Conservation (phyloP, 2,797 vertebrate genomes). For the Harpagifer antarcticus region DNA sequence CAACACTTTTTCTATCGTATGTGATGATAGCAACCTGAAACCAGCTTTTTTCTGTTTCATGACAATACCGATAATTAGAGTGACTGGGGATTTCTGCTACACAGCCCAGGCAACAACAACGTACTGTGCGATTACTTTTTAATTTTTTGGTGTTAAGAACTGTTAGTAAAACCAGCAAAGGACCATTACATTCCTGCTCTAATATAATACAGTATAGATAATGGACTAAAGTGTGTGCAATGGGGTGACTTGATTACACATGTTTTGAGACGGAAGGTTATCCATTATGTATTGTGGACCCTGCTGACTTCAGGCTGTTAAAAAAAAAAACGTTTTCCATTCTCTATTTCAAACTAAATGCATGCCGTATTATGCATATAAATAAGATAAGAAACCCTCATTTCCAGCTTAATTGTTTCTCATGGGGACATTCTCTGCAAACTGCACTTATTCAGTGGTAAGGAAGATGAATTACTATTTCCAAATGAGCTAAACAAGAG, state of each 20-base stretch:
- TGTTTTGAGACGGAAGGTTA: conserved; percentile 33
- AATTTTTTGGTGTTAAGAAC: conserved; percentile 38
- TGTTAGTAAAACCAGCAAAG: conserved; percentile 69
- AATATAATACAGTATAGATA: conserved; percentile 47
- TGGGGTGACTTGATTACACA: conserved; percentile 50
- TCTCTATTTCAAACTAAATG: conserved; percentile 48
- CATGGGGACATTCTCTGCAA: conserved; percentile 31
- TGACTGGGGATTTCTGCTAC: conserved; percentile 13
- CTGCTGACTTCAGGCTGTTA: conserved; percentile 56
- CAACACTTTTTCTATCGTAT: conserved; percentile 70
- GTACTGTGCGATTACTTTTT: conserved; percentile 40
- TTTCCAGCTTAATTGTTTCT: conserved; percentile 32
- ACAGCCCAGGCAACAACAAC: conserved; percentile 28
- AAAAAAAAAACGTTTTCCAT: conserved; percentile 29
- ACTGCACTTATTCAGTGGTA: background rate
- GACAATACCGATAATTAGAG: conserved; percentile 41
- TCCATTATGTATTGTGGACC: conserved; percentile 44
- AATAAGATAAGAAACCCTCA: conserved; percentile 32
- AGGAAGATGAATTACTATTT: conserved; percentile 12
- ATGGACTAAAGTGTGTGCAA: conserved; percentile 39
- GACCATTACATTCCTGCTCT: conserved; percentile 47
- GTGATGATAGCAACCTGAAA: conserved; percentile 65
- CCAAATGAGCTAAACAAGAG: conserved; percentile 12
- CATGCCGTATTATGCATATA: conserved; percentile 58
- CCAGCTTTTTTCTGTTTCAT: conserved; percentile 63